These are phyloP conservation scores for Phymanthus crucifer DNA, from an alignment of 92 coral and sea anemone genomes.

Conservation along the genomic window DNA sequence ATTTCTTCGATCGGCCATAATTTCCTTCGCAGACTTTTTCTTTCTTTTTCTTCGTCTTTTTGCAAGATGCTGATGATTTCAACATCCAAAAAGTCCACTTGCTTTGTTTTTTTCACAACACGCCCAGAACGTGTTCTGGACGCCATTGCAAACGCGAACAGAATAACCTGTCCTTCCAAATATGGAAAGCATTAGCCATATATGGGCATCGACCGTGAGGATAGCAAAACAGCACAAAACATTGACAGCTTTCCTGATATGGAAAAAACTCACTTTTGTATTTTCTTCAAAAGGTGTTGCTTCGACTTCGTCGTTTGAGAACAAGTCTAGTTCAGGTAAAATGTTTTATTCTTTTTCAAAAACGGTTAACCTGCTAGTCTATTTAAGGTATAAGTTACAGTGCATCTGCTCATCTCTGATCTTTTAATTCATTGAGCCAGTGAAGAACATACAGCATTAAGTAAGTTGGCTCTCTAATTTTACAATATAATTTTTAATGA, in stretches of 20 bases:
- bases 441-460: not conserved
- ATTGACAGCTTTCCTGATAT: not conserved
- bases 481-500: not conserved
- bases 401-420: not conserved
- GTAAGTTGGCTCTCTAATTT: too few relatives aligned
- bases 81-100: not conserved
- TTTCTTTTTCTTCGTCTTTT: conserved; percentile 13
- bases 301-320: not conserved
- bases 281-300: not conserved
- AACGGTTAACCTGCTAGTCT: not conserved
- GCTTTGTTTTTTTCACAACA: not conserved
- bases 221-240: not conserved
- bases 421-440: not conserved
- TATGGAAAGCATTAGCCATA: conserved; percentile 6
- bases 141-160: not conserved
- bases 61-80: not conserved
- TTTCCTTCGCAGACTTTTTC: not conserved
- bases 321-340: not conserved
- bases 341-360: not conserved
- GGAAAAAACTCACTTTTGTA: not conserved
- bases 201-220: not conserved
- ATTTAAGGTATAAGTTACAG: not conserved
- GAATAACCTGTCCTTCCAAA: not conserved
- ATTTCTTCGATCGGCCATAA: conserved; percentile 6
- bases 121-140: conserved; percentile 16